phyloP scores from a whole-genome alignment of 2,113 vertebrate genomes.

The Cryptoleucopteryx plumbea region DNA sequence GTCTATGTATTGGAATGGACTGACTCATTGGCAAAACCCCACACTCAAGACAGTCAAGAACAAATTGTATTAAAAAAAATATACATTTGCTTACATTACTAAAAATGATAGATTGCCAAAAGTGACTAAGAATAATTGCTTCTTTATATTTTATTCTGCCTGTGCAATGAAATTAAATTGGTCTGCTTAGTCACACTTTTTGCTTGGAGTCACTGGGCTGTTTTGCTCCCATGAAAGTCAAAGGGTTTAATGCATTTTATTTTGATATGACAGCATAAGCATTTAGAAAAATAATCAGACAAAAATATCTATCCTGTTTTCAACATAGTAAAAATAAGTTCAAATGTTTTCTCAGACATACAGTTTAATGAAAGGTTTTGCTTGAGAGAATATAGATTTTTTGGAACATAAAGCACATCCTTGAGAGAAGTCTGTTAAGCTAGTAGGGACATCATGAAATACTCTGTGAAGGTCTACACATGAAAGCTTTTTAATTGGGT shows the following conservation, averaged over 20 bases:
- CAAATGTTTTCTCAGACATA: not conserved
- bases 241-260: slow-evolving; percentile 13
- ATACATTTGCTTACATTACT: slow-evolving; percentile 43
- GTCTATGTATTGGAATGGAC: not conserved
- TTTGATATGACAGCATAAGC: slow-evolving; percentile 13
- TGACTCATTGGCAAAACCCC: slow-evolving; percentile 16
- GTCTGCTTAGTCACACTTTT: slow-evolving; percentile 45
- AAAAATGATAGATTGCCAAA: slow-evolving; percentile 39
- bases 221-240: slow-evolving; percentile 21
- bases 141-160: slow-evolving; percentile 29
- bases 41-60: not conserved
- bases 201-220: not conserved
- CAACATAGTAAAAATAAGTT: slow-evolving; percentile 5
- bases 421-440: not conserved
- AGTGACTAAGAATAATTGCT: slow-evolving; percentile 43
- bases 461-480: not conserved
- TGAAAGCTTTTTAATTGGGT: slow-evolving; percentile 29
- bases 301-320: slow-evolving; percentile 19
- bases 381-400: not conserved
- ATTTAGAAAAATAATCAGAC: slow-evolving; percentile 12
- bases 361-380: not conserved
- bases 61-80: slow-evolving; percentile 35
- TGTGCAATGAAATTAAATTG: slow-evolving; percentile 45
- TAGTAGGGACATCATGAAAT: not conserved
- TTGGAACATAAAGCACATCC: slow-evolving; percentile 6